These are phyloP conservation scores for Drosophila mimetica DNA, from an alignment of 2,888 invertebrate genomes.

Conservation along the genomic window DNA sequence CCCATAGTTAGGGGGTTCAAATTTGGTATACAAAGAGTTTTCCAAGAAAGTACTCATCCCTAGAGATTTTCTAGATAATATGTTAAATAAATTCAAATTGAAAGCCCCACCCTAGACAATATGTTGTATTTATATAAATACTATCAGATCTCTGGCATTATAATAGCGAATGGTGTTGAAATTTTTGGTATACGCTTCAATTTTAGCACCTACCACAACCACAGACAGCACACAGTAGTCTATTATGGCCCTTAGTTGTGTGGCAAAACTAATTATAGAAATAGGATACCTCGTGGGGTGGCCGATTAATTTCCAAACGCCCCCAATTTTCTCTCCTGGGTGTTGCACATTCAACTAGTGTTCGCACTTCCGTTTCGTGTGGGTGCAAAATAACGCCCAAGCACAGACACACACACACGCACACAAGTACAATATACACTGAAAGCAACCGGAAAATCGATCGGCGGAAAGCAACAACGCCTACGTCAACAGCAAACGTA, in stretches of 20 bases:
- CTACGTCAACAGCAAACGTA: slow-evolving; percentile 75
- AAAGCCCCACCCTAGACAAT: neutral
- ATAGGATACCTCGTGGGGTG: slow-evolving; percentile 12
- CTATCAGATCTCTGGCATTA: neutral
- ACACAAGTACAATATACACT: slow-evolving; percentile 22
- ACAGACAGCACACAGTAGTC: too few relatives aligned
- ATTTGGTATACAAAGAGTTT: neutral
- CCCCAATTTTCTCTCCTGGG: neutral
- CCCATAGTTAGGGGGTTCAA: neutral
- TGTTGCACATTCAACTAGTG: slow-evolving; percentile 72
- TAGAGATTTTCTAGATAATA: too few relatives aligned
- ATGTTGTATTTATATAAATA: neutral
- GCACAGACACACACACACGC: slow-evolving; percentile 8
- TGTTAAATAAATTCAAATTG: too few relatives aligned
- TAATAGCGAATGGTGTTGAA: neutral
- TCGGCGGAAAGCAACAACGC: slow-evolving; percentile 48
- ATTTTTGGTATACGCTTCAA: neutral
- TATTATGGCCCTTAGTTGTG: neutral
- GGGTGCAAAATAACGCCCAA: slow-evolving; percentile 21
- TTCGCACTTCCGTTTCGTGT: slow-evolving; percentile 48
- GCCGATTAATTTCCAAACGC: slow-evolving; percentile 28
- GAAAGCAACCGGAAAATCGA: slow-evolving; percentile 58
- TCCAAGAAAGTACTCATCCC: too few relatives aligned
- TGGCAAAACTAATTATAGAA: slow-evolving; percentile 7
- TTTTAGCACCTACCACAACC: neutral